These are phyloP conservation scores for Drepanosiphum platanoidis DNA, from an alignment of 2,888 invertebrate genomes.

Conservation along the genomic window DNA sequence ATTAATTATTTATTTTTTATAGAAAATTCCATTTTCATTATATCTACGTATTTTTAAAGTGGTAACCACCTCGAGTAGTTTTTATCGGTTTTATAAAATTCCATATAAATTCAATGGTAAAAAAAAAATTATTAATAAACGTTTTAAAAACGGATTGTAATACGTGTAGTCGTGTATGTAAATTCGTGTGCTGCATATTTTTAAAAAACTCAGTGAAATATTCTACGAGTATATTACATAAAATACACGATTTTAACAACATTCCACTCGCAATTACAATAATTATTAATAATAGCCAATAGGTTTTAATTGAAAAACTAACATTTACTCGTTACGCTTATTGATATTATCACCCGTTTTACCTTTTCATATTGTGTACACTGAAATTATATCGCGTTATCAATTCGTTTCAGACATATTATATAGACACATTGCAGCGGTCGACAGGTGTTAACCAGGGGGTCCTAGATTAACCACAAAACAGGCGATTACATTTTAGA, in stretches of 20 bases:
- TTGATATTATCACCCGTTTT: neutral
- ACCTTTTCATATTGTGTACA: neutral
- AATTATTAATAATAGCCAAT: no score
- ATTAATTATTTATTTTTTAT: neutral
- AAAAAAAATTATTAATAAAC: neutral
- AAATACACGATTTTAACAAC: neutral
- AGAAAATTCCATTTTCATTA: neutral
- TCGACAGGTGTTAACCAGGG: slow-evolving; percentile 56
- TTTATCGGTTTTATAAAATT: neutral
- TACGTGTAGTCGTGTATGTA: neutral
- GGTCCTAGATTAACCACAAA: slow-evolving; percentile 45
- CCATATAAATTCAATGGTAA: neutral
- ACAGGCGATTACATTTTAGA: slow-evolving; percentile 33
- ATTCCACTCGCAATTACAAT: neutral
- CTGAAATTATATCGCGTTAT: slow-evolving; percentile 23
- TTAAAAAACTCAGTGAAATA: neutral
- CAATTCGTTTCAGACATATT: slow-evolving; percentile 9
- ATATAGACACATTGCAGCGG: slow-evolving; percentile 1
- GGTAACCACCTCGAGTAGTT: neutral
- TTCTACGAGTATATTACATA: neutral
- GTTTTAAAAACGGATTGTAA: neutral
- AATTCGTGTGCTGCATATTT: no score
- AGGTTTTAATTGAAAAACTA: neutral
- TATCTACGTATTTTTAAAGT: neutral
- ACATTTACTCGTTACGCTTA: neutral